Evolutionary conservation across 2,888 invertebrate genomes (phyloP).

Genomic region (Pollenia amentaria): DNA sequence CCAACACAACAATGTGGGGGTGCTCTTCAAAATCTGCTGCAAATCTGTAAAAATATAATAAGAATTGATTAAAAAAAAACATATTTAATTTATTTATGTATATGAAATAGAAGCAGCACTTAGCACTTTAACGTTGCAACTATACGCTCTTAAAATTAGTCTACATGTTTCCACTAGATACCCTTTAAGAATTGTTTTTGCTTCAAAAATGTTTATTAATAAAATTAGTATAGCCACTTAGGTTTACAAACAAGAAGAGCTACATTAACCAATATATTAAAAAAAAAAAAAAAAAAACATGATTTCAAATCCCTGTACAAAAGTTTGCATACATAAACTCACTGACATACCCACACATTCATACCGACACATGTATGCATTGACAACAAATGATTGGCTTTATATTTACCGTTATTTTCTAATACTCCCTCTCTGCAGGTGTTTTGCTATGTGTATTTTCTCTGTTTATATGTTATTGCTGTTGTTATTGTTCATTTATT

Average conservation of each 20-base stretch:
- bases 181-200: background rate
- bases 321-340: background rate
- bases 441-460: background rate
- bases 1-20: no score
- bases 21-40: no score
- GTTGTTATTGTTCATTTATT: background rate
- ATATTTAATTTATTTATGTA: no score
- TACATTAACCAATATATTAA: background rate
- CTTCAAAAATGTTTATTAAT: slow-evolving; percentile 37
- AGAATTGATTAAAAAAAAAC: no score
- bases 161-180: no score
- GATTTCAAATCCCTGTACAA: slow-evolving; percentile 8
- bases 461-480: background rate
- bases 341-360: background rate
- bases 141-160: no score
- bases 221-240: slow-evolving; percentile 26
- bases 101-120: no score
- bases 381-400: background rate
- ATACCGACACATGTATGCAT: background rate
- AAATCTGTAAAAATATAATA: no score
- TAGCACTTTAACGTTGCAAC: no score
- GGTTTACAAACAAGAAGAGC: background rate
- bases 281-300: background rate
- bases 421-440: background rate
- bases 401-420: slow-evolving; percentile 21